Conservation (phyloP, 2,113 vertebrate species). For the Pycnonotus jocosus region DNA sequence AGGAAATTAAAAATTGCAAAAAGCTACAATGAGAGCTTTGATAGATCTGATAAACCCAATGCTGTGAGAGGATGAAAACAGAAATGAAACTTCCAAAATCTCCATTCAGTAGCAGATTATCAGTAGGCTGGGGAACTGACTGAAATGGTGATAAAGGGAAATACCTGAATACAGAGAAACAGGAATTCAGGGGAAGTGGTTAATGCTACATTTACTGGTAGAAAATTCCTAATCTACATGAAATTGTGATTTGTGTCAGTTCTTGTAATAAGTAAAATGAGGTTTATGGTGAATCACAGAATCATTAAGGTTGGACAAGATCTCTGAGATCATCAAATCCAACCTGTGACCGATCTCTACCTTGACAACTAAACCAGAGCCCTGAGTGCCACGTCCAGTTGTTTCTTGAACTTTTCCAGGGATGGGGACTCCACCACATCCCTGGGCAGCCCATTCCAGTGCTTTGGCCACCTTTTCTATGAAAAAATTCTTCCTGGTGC, state of each 20-base stretch:
- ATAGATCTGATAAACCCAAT: neutral
- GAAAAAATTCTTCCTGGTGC: neutral
- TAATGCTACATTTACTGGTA: neutral
- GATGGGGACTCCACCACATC: neutral
- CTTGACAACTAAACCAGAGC: neutral
- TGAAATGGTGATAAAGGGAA: constrained; percentile 17
- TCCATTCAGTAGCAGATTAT: neutral
- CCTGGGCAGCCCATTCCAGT: neutral
- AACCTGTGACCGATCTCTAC: neutral
- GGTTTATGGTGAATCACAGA: neutral
- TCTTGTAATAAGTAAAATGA: neutral
- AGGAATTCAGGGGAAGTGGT: neutral
- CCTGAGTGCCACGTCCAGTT: neutral
- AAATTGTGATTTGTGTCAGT: neutral
- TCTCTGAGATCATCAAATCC: neutral
- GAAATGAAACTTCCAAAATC: neutral
- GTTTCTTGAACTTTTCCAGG: neutral
- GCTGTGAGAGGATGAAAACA: neutral
- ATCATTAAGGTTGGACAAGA: neutral
- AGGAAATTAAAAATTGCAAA: constrained; percentile 11
- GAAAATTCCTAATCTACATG: neutral
- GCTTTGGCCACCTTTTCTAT: neutral
- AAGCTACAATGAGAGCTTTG: neutral
- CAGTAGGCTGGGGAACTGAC: neutral
- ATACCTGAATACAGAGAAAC: neutral